Percentiles rank a stretch among this genome's conserved stretches.
These are phyloP conservation scores for Agrochola litura DNA, from an alignment of 2,888 invertebrate species.

Conservation along the genomic window DNA sequence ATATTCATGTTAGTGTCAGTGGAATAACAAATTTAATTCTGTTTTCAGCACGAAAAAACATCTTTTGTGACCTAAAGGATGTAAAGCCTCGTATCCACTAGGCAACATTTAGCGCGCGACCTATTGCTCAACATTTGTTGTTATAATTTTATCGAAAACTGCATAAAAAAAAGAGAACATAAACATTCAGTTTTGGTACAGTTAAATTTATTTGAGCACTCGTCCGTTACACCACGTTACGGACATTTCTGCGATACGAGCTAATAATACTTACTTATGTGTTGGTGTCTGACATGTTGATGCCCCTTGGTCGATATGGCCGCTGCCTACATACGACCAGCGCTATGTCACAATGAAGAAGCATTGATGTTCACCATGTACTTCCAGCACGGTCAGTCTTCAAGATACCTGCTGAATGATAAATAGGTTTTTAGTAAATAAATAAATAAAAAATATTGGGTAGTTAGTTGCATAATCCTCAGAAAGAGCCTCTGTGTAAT, in stretches of 20 bases:
- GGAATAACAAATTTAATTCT: not conserved
- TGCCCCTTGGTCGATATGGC: too few species aligned
- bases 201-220: too few species aligned
- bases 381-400: conserved; percentile 87
- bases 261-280: not conserved
- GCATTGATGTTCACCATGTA: not conserved
- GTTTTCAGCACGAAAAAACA: not conserved
- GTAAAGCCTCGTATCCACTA: too few species aligned
- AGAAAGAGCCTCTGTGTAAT: conserved; percentile 89
- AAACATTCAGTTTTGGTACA: too few species aligned
- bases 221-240: too few species aligned
- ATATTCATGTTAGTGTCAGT: not conserved
- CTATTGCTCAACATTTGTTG: too few species aligned
- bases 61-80: not conserved
- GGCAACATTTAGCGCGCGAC: too few species aligned
- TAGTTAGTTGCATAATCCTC: conserved; percentile 60
- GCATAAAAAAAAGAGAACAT: too few species aligned
- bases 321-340: conserved; percentile 92
- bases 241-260: too few species aligned
- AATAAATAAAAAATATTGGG: not conserved
- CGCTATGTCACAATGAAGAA: conserved; percentile 76
- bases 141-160: too few species aligned
- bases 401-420: conserved; percentile 93
- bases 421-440: not conserved
- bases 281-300: not conserved